Evolutionary conservation across 1,140 invertebrate species (phyloP).

Genomic region (Leptestheria dahalacensis): DNA sequence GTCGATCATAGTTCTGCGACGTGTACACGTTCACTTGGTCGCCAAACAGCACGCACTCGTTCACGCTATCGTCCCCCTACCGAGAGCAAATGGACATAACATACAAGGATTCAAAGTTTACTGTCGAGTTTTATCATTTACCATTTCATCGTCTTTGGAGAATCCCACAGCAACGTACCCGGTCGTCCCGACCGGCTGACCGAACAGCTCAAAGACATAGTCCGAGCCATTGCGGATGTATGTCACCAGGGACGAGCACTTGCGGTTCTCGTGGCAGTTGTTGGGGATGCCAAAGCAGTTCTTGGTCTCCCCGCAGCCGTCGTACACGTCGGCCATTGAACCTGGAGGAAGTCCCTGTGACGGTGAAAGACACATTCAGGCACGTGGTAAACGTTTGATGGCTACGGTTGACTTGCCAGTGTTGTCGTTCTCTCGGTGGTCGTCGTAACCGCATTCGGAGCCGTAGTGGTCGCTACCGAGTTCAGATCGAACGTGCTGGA

Average conservation of each 20-base stretch:
- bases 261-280: not conserved
- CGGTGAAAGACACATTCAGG: no score
- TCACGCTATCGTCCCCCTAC: conserved; percentile 9
- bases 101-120: no score
- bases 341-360: no score
- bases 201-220: conserved; percentile 6
- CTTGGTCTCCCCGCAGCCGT: conserved; percentile 5
- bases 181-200: not conserved
- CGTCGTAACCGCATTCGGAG: no score
- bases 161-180: conserved; percentile 12
- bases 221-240: not conserved
- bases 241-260: not conserved
- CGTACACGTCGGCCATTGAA: conserved; percentile 2
- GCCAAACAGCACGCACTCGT: not conserved
- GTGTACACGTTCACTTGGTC: not conserved
- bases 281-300: conserved; percentile 5
- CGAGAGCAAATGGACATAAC: not conserved
- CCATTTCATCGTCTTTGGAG: conserved; percentile 5
- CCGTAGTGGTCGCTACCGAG: no score
- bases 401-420: no score
- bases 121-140: no score
- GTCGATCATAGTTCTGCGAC: not conserved
- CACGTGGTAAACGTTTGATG: no score
- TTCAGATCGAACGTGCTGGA: no score
- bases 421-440: no score